Conservation (phyloP, 2,888 invertebrate species). For the Hypomecis punctinalis region DNA sequence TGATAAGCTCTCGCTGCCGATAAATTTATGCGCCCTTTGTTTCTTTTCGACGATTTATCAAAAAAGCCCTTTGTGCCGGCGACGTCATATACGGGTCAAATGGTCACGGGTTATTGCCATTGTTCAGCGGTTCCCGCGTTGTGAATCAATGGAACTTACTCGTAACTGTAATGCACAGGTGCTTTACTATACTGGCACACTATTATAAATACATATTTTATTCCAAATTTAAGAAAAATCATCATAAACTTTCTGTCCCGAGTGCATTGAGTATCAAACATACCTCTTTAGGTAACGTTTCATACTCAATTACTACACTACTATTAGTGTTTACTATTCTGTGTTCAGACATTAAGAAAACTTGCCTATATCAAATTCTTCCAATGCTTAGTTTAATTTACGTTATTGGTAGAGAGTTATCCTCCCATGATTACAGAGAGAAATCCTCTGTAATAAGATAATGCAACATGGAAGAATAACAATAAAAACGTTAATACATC, state of each 20-base stretch:
- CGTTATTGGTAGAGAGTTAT: constrained; percentile 39
- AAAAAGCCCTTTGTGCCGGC: constrained; percentile 66
- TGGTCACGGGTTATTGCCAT: constrained; percentile 47
- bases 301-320: too few species aligned
- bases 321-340: not conserved
- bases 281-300: too few species aligned
- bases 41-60: constrained; percentile 80
- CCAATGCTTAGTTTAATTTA: constrained; percentile 33
- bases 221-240: too few species aligned
- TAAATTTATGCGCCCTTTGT: constrained; percentile 83
- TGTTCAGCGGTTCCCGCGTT: constrained; percentile 34
- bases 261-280: too few species aligned
- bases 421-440: constrained; percentile 59
- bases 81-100: constrained; percentile 60
- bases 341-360: not conserved
- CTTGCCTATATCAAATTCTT: constrained; percentile 18
- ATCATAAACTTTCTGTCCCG: too few species aligned
- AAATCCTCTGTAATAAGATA: constrained; percentile 63
- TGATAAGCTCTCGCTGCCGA: constrained; percentile 73
- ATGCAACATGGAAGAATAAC: constrained; percentile 58
- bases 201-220: not conserved
- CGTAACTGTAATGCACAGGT: constrained; percentile 23
- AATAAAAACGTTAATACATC: constrained; percentile 72
- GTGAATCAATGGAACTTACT: constrained; percentile 29
- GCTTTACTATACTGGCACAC: constrained; percentile 2